These are phyloP conservation scores for Andricus quercusramuli DNA, from an alignment of 2,888 invertebrate species.

Conservation along the genomic window DNA sequence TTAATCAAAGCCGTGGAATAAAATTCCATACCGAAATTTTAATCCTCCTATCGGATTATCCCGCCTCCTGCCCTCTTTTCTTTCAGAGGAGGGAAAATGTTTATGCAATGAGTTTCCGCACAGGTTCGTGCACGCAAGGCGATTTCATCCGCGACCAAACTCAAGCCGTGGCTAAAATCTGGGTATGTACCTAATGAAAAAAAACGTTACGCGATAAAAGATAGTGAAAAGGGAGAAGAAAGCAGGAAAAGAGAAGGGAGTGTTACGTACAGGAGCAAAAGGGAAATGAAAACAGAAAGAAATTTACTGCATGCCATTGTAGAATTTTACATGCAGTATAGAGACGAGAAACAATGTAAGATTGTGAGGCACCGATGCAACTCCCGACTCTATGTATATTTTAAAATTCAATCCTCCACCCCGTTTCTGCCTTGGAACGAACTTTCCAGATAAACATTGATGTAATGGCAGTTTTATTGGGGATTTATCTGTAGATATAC, in stretches of 20 bases:
- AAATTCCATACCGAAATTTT: slow-evolving; percentile 36
- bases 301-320: slow-evolving; percentile 49
- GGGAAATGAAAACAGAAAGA: neutral
- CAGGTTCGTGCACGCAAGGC: slow-evolving; percentile 23
- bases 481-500: slow-evolving; percentile 69
- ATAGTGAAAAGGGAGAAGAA: slow-evolving; percentile 41
- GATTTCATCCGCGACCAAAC: slow-evolving; percentile 17
- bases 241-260: slow-evolving; percentile 2
- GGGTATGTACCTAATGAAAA: neutral
- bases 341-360: slow-evolving; percentile 48
- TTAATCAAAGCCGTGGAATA: slow-evolving; percentile 13
- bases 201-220: slow-evolving; percentile 48
- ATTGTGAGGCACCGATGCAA: slow-evolving; percentile 5
- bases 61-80: slow-evolving; percentile 5
- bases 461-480: slow-evolving; percentile 73
- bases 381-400: slow-evolving; percentile 56
- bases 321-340: neutral
- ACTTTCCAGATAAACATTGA: slow-evolving; percentile 72
- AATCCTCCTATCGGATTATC: slow-evolving; percentile 38
- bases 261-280: neutral
- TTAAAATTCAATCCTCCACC: slow-evolving; percentile 54
- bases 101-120: slow-evolving; percentile 47
- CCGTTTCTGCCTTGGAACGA: slow-evolving; percentile 47
- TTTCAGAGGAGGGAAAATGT: slow-evolving; percentile 35
- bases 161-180: slow-evolving; percentile 30